Base-by-base conservation (phyloP, 2,888 invertebrate species). In the Phaonia tiefii region DNA sequence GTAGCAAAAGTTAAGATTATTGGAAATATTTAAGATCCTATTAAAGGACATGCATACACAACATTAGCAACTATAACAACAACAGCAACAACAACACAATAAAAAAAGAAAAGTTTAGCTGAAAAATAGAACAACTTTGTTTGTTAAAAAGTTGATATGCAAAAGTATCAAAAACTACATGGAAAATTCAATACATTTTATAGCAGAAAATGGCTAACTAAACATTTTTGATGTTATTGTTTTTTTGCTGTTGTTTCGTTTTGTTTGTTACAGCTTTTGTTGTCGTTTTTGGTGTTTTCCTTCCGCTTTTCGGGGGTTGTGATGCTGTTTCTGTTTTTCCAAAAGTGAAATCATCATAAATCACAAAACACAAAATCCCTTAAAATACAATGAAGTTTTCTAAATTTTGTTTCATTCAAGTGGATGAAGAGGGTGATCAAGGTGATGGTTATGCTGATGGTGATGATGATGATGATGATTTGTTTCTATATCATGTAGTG, bases 91-190 rank as follows among this genome's bases (percentile, higher is more conserved):
- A 25, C 49, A 13, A 11, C 11, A 58, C n/a, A 31, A 31, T 31
- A 31, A 8, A 31, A 31, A 31, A 31, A 58, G 31, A n/a, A 31
- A 31, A 58, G n/a, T n/a, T n/a, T 8, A 31, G 31, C 31, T 31
- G 8, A 31, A 31, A 8, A 31, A 31, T 31, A 3, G 31, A 22
- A 54, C n/a, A 58, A 58, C 58, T 58, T 58, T 58, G 31, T n/a
- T n/a, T 58, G 26, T 58, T 58, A 58, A 58, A 58, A 54, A 58
- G 31, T 58, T 58, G 26, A n/a, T 37, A 31, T 58, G 58, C 58
- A n/a, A 56, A 26, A 22, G 22, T 10, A 56, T 25, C 49, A 56
- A 58, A 3, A 58, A 58, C 25, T n/a, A 58, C 26, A 31, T 31
- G 8, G 31, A 31, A 31, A 31, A 13, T 13, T 31, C 31, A 15